These are phyloP conservation scores for Cyprinodon brontotheroides DNA, from an alignment of 2,113 vertebrate genomes.

Conservation along the genomic window DNA sequence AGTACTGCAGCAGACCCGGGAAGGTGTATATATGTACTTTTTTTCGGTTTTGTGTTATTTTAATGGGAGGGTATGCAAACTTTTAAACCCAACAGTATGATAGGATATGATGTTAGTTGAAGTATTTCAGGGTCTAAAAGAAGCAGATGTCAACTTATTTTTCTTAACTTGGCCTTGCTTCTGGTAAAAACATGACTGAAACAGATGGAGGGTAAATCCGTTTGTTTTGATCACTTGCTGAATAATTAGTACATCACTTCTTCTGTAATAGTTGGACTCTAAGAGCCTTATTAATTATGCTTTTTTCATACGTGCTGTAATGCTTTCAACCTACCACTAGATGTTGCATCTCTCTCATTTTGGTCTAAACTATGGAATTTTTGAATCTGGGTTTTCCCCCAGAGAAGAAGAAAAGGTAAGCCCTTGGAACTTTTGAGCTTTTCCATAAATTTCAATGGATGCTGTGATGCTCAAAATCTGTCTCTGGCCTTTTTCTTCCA, in stretches of 20 bases:
- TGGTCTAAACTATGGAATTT: slow-evolving; percentile 15
- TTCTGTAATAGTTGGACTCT: background rate
- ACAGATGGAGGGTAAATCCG: no score
- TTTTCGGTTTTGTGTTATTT: no score
- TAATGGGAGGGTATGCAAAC: no score
- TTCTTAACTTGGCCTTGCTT: no score
- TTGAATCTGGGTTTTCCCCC: slow-evolving; percentile 59
- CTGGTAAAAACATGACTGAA: no score
- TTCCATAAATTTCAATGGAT: slow-evolving; percentile 61
- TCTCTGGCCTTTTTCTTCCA: slow-evolving; percentile 23
- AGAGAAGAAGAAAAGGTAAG: slow-evolving; percentile 26
- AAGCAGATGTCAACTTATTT: no score
- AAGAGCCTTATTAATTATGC: background rate
- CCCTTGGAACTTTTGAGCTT: slow-evolving; percentile 69
- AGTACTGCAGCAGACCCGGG: no score
- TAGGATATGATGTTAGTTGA: no score
- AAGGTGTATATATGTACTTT: no score
- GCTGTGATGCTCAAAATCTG: slow-evolving; percentile 44
- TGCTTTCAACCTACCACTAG: slow-evolving; percentile 71
- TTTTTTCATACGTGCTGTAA: slow-evolving; percentile 26
- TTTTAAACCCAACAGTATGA: no score
- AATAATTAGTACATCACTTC: background rate
- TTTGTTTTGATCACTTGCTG: no score
- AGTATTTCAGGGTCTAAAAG: no score
- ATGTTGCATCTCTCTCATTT: slow-evolving; percentile 63